Conservation (phyloP, 1,140 invertebrate species). For the Bilobella aurantiaca region DNA sequence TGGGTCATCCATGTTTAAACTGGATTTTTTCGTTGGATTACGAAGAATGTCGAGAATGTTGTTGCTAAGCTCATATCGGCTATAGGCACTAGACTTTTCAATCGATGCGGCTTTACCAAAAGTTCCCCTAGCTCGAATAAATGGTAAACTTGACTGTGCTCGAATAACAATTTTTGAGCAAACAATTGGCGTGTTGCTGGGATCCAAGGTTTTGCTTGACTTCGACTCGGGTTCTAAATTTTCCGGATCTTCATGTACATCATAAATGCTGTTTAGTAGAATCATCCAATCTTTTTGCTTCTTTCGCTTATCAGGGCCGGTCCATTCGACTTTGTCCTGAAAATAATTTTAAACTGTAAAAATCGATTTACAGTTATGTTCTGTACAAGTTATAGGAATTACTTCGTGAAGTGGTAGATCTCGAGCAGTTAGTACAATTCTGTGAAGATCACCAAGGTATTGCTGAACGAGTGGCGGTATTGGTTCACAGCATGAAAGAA, state of each 20-base stretch:
- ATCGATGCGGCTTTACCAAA: not conserved
- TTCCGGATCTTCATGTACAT: no score
- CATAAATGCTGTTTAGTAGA: conserved; percentile 26
- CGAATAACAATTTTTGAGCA: not conserved
- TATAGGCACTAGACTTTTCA: conserved; percentile 9
- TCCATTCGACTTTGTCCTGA: not conserved
- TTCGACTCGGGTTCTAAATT: no score
- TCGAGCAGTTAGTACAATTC: conserved; percentile 62
- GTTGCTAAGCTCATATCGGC: conserved; percentile 25
- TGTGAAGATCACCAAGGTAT: conserved; percentile 63
- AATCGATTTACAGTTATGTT: not conserved
- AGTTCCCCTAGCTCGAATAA: not conserved
- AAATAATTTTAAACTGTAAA: conserved; percentile 10
- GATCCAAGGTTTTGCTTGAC: no score
- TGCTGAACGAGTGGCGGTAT: conserved; percentile 75
- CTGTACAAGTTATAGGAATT: not conserved
- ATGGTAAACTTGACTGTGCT: not conserved
- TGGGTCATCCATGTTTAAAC: conserved; percentile 23
- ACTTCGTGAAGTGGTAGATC: conserved; percentile 57
- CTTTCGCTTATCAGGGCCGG: conserved; percentile 7
- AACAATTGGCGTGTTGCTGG: no score
- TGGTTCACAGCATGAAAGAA: conserved; percentile 86
- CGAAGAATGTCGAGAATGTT: conserved; percentile 27
- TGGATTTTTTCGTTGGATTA: conserved; percentile 19
- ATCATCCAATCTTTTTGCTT: conserved; percentile 29